Base-by-base conservation (phyloP, 2,888 invertebrate species). In the Opisthograptis luteolata region DNA sequence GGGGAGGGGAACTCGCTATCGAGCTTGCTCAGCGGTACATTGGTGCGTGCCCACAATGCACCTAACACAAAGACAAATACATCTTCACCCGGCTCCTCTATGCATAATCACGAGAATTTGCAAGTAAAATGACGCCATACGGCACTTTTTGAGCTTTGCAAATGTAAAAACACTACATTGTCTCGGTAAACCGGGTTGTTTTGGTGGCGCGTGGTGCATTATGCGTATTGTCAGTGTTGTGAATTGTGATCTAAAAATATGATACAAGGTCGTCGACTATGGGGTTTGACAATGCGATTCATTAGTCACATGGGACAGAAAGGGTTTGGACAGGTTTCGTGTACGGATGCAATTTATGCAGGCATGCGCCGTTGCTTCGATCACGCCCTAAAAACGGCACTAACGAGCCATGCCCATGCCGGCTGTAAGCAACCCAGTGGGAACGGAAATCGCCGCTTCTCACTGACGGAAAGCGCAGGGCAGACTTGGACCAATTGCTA, bases 381-480 rank as follows among this genome's bases (percentile, higher is more conserved):
- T 87, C 86, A 86, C 87, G 87, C 88, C 87, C 84, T 83, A 83
- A 87, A 87, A 87, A 86, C 81, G 64, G 65, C 76, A 74, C 70
- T 84, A 88, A 87, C 85, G 78, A 86, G 79, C 72, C 80, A 64
- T 73, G 71, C 74, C 72, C 80, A 64, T 73, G 71, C 74, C 70
- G 66, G 60, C 69, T 66, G 58, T 66, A 70, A 65, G 52, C 61
- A 68, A 60, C 59, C 56, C 66, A 71, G 72, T 84, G 87, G 79
- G 86, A 84, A 85, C 82, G 83, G 86, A 85, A 85, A 77, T 68
- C 75, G 62, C 64, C 66, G 73, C 60, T 71, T 69, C 63, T 65
- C 58, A 65, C 65, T 60, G 71, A 62, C 66, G 68, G 69, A 66
- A 70, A 72, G 66, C 66, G 67, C 67, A 67, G 66, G n/a, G 64